Conservation (phyloP, 1,140 invertebrate genomes). For the Theocolax elegans region DNA sequence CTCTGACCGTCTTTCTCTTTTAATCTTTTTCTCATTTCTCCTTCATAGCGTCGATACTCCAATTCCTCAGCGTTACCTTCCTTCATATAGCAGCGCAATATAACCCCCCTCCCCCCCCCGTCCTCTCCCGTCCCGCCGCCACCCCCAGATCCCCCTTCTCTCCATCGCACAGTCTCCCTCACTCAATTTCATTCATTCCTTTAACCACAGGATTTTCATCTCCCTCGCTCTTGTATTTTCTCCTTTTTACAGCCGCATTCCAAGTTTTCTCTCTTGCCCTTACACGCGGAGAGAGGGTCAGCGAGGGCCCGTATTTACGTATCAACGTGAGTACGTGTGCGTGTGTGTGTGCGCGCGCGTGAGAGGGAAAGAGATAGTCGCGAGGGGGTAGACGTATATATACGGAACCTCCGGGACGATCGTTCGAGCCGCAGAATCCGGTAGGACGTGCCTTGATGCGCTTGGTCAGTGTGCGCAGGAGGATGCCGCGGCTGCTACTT, state of each 20-base stretch:
- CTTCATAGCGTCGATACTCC: background rate
- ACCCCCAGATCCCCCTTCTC: background rate
- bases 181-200: conserved; percentile 14
- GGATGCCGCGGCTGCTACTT: conserved; percentile 53
- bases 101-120: too few species aligned
- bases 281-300: background rate
- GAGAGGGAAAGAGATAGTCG: conserved; percentile 5
- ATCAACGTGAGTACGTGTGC: background rate
- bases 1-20: background rate
- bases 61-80: background rate
- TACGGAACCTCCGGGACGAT: background rate
- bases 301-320: background rate
- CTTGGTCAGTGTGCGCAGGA: conserved; percentile 55
- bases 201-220: conserved; percentile 13
- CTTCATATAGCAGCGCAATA: too few species aligned
- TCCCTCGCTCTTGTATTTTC: background rate
- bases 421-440: conserved; percentile 49
- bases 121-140: too few species aligned
- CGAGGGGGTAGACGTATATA: conserved; percentile 17
- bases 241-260: conserved; percentile 22
- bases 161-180: background rate
- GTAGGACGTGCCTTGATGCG: conserved; percentile 66
- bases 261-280: background rate
- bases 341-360: background rate
- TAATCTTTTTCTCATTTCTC: background rate